A percentile compares a stretch with the other conserved stretches of the same genome.
Conservation (phyloP, 2,888 invertebrate genomes). For the Drosophila setosimentum region DNA sequence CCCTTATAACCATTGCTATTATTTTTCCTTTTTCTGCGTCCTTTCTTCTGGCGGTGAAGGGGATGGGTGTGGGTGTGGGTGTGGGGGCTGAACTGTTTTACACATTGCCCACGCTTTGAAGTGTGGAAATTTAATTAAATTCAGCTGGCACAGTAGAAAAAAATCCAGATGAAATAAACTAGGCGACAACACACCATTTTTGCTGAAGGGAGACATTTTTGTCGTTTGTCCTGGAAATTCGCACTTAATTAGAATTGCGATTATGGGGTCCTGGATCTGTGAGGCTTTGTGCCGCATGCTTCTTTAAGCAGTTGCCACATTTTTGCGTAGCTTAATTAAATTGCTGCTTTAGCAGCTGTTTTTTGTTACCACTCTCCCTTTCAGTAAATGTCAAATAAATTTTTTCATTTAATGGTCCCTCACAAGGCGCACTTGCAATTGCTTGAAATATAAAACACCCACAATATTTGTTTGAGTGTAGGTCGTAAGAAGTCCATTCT, state of each 20-base stretch:
- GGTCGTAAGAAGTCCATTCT: background rate
- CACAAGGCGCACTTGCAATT: constrained; percentile 20
- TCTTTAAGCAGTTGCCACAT: constrained; percentile 60
- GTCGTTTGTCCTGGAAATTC: constrained; percentile 56
- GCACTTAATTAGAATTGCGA: constrained; percentile 79
- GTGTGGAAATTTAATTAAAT: constrained; percentile 80
- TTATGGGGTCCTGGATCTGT: constrained; percentile 65
- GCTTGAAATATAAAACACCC: constrained; percentile 14
- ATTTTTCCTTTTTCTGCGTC: constrained; percentile 45
- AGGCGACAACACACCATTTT: constrained; percentile 74
- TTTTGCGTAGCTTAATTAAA: constrained; percentile 53
- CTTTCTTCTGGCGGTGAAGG: constrained; percentile 29
- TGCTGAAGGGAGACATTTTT: constrained; percentile 28
- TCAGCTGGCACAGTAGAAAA: constrained; percentile 64
- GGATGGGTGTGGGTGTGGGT: background rate
- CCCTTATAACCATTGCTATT: constrained; percentile 53
- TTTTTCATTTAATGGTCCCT: constrained; percentile 31
- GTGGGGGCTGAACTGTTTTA: constrained; percentile 59
- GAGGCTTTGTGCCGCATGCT: constrained; percentile 50
- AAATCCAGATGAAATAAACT: constrained; percentile 63
- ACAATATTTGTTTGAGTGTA: background rate
- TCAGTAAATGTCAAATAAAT: constrained; percentile 32
- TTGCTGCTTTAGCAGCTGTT: constrained; percentile 23
- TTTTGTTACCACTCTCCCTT: background rate
- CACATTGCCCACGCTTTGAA: constrained; percentile 78